A percentile compares a stretch with the other conserved stretches of the same genome.
Conservation (phyloP, 1,140 invertebrate species). For the Yoshiicerus persimilis region DNA sequence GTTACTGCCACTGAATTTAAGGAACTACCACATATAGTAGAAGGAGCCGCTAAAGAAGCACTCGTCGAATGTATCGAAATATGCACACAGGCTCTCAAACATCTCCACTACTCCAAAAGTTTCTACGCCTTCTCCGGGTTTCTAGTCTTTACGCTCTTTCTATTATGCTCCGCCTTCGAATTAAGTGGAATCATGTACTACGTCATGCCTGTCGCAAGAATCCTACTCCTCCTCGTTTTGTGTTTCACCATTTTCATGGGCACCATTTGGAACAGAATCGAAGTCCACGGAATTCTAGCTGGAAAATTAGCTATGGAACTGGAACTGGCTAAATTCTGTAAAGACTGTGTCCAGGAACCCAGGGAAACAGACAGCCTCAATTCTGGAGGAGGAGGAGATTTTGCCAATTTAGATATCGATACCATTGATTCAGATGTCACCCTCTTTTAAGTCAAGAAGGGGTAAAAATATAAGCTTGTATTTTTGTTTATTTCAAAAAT, state of each 20-base stretch:
- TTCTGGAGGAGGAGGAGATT: background rate
- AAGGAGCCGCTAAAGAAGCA: conserved; percentile 30
- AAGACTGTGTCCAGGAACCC: background rate
- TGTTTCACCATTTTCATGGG: conserved; percentile 74
- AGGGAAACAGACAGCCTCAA: background rate
- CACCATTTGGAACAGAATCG: conserved; percentile 73
- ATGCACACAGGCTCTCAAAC: conserved; percentile 37
- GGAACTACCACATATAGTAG: background rate
- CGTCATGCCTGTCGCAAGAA: conserved; percentile 58
- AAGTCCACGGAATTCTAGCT: conserved; percentile 73
- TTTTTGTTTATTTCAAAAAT: no score
- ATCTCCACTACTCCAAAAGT: conserved; percentile 33
- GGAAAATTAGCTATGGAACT: conserved; percentile 65
- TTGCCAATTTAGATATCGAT: background rate
- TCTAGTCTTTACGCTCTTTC: conserved; percentile 22
- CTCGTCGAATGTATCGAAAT: conserved; percentile 43
- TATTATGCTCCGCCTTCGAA: conserved; percentile 22
- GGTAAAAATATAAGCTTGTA: no score
- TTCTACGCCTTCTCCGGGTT: conserved; percentile 28
- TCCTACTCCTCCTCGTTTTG: conserved; percentile 65
- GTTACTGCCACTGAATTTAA: background rate
- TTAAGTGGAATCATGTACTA: background rate
- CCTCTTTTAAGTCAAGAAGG: background rate
- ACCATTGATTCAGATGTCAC: background rate
- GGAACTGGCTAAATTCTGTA: conserved; percentile 25